Evolutionary conservation across 2,888 invertebrate genomes (phyloP).

Genomic region (Hyles lineata): DNA sequence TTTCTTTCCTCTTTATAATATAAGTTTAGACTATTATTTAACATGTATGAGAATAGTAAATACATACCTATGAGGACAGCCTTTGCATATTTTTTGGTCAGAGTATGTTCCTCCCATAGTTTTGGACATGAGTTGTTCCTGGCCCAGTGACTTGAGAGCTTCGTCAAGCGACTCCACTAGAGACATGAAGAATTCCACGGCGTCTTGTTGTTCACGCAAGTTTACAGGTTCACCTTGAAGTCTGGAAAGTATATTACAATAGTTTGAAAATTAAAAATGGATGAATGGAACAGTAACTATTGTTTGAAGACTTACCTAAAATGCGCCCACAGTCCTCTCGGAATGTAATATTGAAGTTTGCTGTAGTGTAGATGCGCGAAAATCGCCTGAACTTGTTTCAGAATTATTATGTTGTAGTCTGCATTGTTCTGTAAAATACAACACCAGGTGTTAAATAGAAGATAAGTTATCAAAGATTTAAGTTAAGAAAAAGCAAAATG

Average conservation of each 20-base stretch:
- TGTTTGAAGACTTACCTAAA: conserved; percentile 90
- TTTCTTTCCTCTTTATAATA: too few species aligned
- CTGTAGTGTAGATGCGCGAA: conserved; percentile 98
- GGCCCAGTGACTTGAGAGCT: conserved; percentile 95
- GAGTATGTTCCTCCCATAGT: conserved; percentile 98
- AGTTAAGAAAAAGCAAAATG: conserved; percentile 1
- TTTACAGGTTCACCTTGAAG: conserved; percentile 98
- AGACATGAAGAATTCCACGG: conserved; percentile 99
- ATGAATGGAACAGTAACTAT: not conserved
- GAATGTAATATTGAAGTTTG: conserved; percentile 98
- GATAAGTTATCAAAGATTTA: not conserved
- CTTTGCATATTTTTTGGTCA: conserved; percentile 99
- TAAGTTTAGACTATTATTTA: not conserved
- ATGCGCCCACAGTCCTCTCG: conserved; percentile 98
- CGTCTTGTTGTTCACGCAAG: conserved; percentile 98
- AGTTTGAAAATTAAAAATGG: not conserved
- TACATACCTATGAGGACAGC: conserved; percentile 95
- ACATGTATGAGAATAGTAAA: conserved; percentile 15
- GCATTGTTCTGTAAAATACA: conserved; percentile 68
- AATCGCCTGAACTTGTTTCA: conserved; percentile 98
- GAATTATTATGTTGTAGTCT: conserved; percentile 95
- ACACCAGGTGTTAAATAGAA: conserved; percentile 14
- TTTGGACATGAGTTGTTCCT: conserved; percentile 96
- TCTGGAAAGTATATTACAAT: conserved; percentile 72
- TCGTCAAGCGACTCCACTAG: conserved; percentile 98